Base-by-base conservation (phyloP, 2,888 invertebrate genomes). In the Eristalis arbustorum region DNA sequence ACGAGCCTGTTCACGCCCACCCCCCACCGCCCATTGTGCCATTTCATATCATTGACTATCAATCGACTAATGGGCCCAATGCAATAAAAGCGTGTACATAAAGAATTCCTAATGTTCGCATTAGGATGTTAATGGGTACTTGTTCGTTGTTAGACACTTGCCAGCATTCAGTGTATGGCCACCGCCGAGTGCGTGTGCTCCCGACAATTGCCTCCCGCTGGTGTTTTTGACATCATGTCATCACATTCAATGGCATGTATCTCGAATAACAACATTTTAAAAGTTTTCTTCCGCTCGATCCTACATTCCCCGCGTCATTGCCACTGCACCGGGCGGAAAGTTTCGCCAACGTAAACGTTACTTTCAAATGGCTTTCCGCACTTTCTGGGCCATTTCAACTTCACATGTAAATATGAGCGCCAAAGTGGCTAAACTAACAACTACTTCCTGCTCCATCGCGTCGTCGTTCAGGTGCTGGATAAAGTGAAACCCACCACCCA, bases 61-160 rank as follows among this genome's bases (percentile, higher is more conserved):
- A 80, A 80, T 80, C 73, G 73, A 4, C 73, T 80, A 80, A 80
- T 80, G 80, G 72, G 57, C 25, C 56, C 56, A 73, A 74, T 63
- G 57, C 57, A 63, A 80, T 74, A 74, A 80, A 40, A 73, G 11
- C 56, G 49, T 56, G 40, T 73, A 37, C 73, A 73, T 74, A 68
- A 67, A 63, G 23, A 22, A 63, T 31, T 23, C 40, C 37, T 74
- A 74, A 74, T 68, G 68, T 80, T 63, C 73, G 49, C 74, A 80
- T 80, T 68, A 80, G 62, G 13, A 62, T 68, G 37, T 80, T 80
- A 63, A 79, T 79, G 78, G 78, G 34, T 66, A 72, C 72, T 78
- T 78, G 71, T 73, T 42, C 59, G 71, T 72, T 72, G 78, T 72
- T 78, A 71, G 59, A 64, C 64, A 59, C 59, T 59, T 59, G 59